These are phyloP conservation scores for Neoascia interrupta DNA, from an alignment of 2,888 invertebrate genomes.

Conservation along the genomic window DNA sequence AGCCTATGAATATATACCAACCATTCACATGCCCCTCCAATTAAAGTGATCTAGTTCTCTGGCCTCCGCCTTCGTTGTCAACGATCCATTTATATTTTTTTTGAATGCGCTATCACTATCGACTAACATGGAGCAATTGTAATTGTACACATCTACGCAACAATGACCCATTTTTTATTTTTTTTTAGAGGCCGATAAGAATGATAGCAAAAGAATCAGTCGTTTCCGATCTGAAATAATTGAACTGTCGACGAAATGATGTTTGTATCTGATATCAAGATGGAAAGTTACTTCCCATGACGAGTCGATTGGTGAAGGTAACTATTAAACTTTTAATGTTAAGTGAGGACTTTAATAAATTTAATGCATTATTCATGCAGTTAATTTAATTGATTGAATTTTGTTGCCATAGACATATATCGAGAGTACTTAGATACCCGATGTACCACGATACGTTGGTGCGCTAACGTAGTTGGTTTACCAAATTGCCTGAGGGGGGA, in stretches of 20 bases:
- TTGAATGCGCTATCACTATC: constrained; percentile 42
- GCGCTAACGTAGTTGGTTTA: background rate
- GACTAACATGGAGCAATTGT: constrained; percentile 15
- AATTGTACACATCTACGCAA: background rate
- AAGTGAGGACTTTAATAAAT: constrained; percentile 25
- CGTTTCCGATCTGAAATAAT: constrained; percentile 12
- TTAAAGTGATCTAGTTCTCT: constrained; percentile 60
- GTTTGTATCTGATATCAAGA: background rate
- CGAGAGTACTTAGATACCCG: background rate
- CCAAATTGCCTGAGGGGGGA: constrained; percentile 21
- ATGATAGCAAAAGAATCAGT: constrained; percentile 20
- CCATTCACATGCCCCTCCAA: constrained; percentile 61
- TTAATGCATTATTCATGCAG: constrained; percentile 43
- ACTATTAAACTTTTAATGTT: constrained; percentile 14
- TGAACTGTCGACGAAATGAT: constrained; percentile 5
- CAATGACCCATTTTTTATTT: constrained; percentile 28
- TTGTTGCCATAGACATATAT: background rate
- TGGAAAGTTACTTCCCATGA: constrained; percentile 47
- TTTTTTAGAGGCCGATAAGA: constrained; percentile 1
- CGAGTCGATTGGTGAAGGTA: constrained; percentile 31
- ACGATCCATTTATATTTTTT: background rate
- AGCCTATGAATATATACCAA: constrained; percentile 21
- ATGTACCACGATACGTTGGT: background rate
- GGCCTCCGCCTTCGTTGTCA: constrained; percentile 18
- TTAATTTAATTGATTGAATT: constrained; percentile 22